Base-by-base conservation (phyloP, 2,888 invertebrate species). In the Cosmopolites sordidus region DNA sequence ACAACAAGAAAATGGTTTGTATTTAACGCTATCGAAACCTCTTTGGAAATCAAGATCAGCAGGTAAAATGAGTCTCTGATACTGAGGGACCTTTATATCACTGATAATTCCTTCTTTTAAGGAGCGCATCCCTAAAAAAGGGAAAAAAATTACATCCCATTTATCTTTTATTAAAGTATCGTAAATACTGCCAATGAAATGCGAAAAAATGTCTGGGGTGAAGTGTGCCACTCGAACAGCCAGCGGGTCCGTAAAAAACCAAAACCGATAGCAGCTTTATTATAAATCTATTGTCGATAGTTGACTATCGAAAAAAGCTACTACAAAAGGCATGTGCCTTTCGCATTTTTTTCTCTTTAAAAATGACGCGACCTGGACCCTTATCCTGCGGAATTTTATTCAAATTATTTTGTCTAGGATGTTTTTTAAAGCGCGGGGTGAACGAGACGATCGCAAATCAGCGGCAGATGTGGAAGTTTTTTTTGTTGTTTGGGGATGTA, bases 181-280 rank as follows among this genome's bases (percentile, higher is more conserved):
- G 18, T 45, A 45, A 45, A 45, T 12, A 45, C 22, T 12, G 18
- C 16, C 15, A 5, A 22, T n/a, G 37, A 33, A 43, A 43, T 43
- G 12, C 42, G 30, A 33, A 18, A 45, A 45, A 45, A 38, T 22
- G 16, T 45, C 42, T 46, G 42, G 54, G 54, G 54, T 54, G 54
- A 49, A 47, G 59, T 49, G 62, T 63, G 63, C 62, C 61, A 63
- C 63, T 62, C 53, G 48, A 63, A 60, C 3, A 61, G 60, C 53
- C 63, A 52, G 46, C 58, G 51, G 59, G 56, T 60, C 60, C 60
- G 4, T 22, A 62, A 61, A 63, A 63, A 63, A 62, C 60, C 51
- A 41, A 51, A 51, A 47, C 37, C 27, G 46, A 46, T 46, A 43
- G 41, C 46, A 37, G 43, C 45, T 45, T 51, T 51, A 51, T 51